phyloP scores from a whole-genome alignment of 2,888 invertebrate genomes.

The Copidosoma aretas region DNA sequence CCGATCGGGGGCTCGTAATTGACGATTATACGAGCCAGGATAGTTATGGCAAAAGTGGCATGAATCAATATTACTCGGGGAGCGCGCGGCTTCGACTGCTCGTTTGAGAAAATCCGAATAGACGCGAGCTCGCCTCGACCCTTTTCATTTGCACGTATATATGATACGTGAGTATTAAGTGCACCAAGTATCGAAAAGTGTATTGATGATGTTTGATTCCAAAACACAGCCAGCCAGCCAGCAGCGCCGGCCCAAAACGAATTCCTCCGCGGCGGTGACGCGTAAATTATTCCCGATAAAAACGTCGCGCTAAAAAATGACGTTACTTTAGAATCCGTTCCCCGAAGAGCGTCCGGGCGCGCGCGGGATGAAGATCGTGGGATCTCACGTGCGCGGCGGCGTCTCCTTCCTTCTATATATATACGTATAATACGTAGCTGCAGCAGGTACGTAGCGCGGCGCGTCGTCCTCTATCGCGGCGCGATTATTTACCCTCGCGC shows the following conservation, averaged over 20 bases:
- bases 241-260: background rate
- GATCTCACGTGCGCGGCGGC: slow-evolving; percentile 18
- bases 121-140: background rate
- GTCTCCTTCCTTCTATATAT: no score
- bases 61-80: background rate
- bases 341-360: background rate
- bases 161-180: no score
- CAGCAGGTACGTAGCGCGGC: slow-evolving; percentile 10
- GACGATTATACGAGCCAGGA: slow-evolving; percentile 20
- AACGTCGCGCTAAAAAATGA: slow-evolving; percentile 4
- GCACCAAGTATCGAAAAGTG: background rate
- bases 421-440: background rate
- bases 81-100: background rate
- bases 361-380: slow-evolving; percentile 30
- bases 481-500: slow-evolving; percentile 36
- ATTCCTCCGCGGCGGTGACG: background rate
- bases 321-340: slow-evolving; percentile 1
- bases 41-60: no score
- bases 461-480: slow-evolving; percentile 21
- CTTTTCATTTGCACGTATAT: background rate
- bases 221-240: no score
- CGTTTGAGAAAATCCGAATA: slow-evolving; percentile 22
- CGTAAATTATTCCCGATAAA: slow-evolving; percentile 5
- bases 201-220: background rate
- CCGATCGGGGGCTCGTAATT: slow-evolving; percentile 28